Evolutionary conservation across 2,888 invertebrate genomes (phyloP), one percentile per base, ranked within the genome.

Genomic region (Lomographa bimaculata): DNA sequence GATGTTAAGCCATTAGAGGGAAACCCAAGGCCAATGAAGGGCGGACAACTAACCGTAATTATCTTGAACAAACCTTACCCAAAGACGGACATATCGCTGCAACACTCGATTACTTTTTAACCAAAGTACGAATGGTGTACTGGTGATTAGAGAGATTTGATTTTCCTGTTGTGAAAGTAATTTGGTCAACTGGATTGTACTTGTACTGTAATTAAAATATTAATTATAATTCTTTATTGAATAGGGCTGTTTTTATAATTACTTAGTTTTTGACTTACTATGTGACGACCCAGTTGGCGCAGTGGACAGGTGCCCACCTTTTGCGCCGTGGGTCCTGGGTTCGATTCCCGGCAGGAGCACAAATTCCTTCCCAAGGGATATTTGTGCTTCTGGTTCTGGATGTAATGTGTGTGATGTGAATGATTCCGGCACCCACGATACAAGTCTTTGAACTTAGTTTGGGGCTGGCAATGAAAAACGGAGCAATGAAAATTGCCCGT

Each of bases 1-100:
- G 77, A 77, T 77, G 74, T 68, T 59, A 59, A 56, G 64, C 78
- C 74, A 79, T 78, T 80, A 78, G 71, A 64, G 71, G 71, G 68
- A 65, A 70, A 70, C 67, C 62, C 74, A 81, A 76, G 75, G 78
- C 76, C 75, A 63, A 68, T 50, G 41, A 66, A 71, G 72, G 75
- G 77, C 71, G 77, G 80, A 82, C 80, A 78, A 71, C 68, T 61
- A 60, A 55, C 64, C 57, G 78, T 79, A 83, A 82, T 80, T 81
- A 81, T 80, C 79, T 79, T 73, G 75, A 73, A 70, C 68, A 66
- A 65, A 72, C 66, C 64, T 57, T 54, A 59, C 57, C 51, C 57
- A 69, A 67, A 64, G 62, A 59, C 64, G 64, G 71, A 66, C 68
- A 69, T 62, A 65, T 58, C 56, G 58, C 40, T 29, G 36, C 34